Evolutionary conservation across 2,797 vertebrate genomes (phyloP).

Genomic region (Gallinago nigripennis): DNA sequence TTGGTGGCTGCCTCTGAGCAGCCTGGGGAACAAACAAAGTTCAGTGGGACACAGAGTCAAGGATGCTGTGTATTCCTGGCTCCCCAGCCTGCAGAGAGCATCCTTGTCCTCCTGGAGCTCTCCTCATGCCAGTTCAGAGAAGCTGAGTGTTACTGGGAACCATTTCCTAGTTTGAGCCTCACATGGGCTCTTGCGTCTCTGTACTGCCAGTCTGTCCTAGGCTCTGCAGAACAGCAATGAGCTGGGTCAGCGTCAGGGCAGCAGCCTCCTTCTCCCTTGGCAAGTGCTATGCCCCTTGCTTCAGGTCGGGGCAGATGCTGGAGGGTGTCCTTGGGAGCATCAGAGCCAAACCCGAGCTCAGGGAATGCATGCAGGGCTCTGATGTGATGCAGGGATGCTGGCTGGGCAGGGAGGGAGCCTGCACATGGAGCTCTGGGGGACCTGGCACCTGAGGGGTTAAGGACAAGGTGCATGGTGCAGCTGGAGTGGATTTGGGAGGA

Average conservation of each 20-base stretch:
- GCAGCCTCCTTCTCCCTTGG: background rate
- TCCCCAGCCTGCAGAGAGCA: background rate
- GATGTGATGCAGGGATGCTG: fast-evolving
- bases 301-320: background rate
- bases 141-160: background rate
- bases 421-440: background rate
- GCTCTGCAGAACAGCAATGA: background rate
- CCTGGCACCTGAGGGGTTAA: background rate
- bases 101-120: background rate
- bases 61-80: background rate
- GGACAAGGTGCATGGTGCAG: background rate
- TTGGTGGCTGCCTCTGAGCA: background rate
- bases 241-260: background rate
- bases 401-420: background rate
- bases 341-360: fast-evolving
- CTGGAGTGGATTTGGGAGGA: background rate
- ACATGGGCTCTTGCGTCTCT: fast-evolving
- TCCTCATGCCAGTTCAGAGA: background rate
- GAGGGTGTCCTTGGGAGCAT: background rate
- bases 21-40: background rate
- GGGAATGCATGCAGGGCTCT: fast-evolving
- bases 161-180: background rate
- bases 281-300: background rate
- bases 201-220: background rate
- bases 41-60: background rate